Conservation (phyloP, 2,888 invertebrate species). For the Hanleya hanleyi region DNA sequence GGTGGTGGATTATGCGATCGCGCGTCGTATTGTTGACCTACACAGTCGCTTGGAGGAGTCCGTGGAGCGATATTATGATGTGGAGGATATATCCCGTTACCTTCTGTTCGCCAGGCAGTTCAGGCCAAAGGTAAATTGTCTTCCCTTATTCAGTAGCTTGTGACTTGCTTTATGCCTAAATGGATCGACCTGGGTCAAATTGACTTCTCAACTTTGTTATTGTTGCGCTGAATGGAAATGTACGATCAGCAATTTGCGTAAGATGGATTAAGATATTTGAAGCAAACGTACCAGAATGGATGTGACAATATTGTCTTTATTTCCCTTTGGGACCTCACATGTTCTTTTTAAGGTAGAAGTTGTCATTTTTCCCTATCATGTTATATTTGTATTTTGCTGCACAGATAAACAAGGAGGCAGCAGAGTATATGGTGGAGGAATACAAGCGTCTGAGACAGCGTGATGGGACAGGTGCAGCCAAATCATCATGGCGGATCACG, state of each 20-base stretch:
- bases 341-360: neutral
- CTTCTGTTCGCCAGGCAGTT: conserved; percentile 98
- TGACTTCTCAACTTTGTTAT: no score
- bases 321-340: neutral
- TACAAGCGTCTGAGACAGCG: conserved; percentile 90
- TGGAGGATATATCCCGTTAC: conserved; percentile 93
- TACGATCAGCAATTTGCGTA: no score
- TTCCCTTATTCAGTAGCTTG: no score
- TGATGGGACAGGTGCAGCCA: conserved; percentile 81
- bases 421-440: conserved; percentile 87
- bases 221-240: no score
- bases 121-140: conserved; percentile 84
- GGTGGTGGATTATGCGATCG: conserved; percentile 96
- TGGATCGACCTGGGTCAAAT: no score
- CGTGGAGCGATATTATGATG: conserved; percentile 86
- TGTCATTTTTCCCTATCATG: neutral
- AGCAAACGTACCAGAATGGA: no score
- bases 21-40: conserved; percentile 94
- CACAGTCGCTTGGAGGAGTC: conserved; percentile 89
- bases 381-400: no score
- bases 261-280: no score
- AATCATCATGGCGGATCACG: conserved; percentile 95
- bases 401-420: conserved; percentile 82
- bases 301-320: no score
- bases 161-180: no score